Conservation (phyloP, 53 echinoderm and acorn worm species). For the Luidia sarsii region DNA sequence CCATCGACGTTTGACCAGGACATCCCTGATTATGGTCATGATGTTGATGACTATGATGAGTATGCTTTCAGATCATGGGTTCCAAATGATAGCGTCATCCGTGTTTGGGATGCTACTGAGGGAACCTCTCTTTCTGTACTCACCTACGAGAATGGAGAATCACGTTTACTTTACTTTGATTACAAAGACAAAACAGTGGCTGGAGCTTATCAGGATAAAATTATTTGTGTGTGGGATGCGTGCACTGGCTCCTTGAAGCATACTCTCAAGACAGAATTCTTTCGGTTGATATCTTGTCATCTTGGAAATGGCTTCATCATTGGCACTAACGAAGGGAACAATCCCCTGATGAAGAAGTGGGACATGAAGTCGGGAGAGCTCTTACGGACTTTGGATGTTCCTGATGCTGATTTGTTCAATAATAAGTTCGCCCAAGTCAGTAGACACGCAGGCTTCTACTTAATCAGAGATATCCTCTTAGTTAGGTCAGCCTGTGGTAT, state of each 20-base stretch:
- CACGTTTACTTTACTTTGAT: neutral
- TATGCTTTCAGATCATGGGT: neutral
- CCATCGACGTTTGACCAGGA: neutral
- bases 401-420: neutral
- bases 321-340: neutral
- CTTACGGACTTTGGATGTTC: neutral
- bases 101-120: neutral
- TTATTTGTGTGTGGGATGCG: constrained; percentile 18
- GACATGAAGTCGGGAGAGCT: neutral
- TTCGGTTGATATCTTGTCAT: neutral
- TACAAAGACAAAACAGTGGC: constrained; percentile 7
- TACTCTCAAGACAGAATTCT: neutral
- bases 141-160: neutral
- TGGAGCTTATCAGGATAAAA: neutral
- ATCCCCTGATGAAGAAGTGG: neutral
- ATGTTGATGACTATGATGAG: neutral
- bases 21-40: neutral
- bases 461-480: too few species aligned
- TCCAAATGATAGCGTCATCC: neutral
- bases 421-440: neutral
- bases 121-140: neutral
- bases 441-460: too few species aligned
- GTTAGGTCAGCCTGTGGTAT: too few species aligned
- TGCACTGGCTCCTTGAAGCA: neutral
- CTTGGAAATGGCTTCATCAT: constrained; percentile 7